These are phyloP conservation scores for Lochmaea capreae DNA, from an alignment of 2,888 invertebrate genomes.

Conservation along the genomic window DNA sequence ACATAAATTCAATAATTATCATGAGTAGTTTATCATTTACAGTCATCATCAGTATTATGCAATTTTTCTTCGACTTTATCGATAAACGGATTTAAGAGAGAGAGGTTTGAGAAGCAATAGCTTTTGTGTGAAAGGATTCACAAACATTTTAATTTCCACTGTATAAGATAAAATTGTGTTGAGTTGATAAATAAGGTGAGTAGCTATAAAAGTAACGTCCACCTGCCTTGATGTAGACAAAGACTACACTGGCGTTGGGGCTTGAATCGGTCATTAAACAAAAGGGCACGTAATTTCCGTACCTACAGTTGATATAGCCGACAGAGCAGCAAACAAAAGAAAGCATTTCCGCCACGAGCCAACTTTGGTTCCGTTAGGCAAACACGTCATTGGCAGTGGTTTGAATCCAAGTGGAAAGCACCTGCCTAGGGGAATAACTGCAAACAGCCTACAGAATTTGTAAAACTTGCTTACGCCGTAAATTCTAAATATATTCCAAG, in stretches of 20 bases:
- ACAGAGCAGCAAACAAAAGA: conserved; percentile 41
- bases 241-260: not conserved
- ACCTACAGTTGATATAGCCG: conserved; percentile 26
- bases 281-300: conserved; percentile 10
- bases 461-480: not conserved
- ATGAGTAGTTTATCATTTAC: too few species aligned
- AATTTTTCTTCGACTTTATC: too few species aligned
- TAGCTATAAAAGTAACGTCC: conserved; percentile 1
- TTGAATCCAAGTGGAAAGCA: conserved; percentile 23
- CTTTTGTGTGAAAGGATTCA: not conserved
- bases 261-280: conserved; percentile 12
- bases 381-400: conserved; percentile 24
- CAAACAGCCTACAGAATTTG: too few species aligned
- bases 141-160: not conserved
- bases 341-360: conserved; percentile 43
- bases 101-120: not conserved
- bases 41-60: too few species aligned
- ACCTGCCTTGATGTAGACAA: conserved; percentile 9
- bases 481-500: not conserved
- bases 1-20: too few species aligned
- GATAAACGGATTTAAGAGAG: too few species aligned
- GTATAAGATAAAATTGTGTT: not conserved
- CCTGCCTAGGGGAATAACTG: conserved; percentile 5
- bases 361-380: conserved; percentile 33
- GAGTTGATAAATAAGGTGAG: not conserved